Evolutionary conservation across 2,113 vertebrate genomes (phyloP).

Genomic region (Nothobranchius furzeri): DNA sequence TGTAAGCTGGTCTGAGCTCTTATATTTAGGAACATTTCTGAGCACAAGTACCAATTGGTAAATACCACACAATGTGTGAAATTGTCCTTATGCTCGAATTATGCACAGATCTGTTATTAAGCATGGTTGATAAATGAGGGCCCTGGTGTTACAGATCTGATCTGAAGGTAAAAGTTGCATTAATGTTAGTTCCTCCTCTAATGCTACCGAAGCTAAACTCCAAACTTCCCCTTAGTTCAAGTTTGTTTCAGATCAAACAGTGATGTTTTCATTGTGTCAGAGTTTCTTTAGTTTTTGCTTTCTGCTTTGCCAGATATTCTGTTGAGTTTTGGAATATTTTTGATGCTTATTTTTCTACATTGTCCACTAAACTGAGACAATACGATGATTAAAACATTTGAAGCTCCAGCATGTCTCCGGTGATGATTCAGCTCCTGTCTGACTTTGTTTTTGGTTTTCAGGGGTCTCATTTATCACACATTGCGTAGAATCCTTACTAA

Average conservation of each 20-base stretch:
- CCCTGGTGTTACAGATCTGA: background rate
- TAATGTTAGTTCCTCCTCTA: too few relatives aligned
- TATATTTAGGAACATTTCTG: too few relatives aligned
- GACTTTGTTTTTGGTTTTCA: background rate
- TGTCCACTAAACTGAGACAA: constrained; percentile 45
- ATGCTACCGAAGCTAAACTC: background rate
- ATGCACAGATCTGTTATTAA: too few relatives aligned
- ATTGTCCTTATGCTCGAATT: too few relatives aligned
- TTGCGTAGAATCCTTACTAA: too few relatives aligned
- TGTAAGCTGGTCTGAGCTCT: too few relatives aligned
- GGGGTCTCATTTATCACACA: too few relatives aligned
- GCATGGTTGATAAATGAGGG: too few relatives aligned
- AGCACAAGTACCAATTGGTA: too few relatives aligned
- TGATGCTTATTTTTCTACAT: constrained; percentile 72
- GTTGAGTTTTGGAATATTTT: constrained; percentile 58
- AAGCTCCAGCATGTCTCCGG: background rate
- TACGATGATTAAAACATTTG: constrained; percentile 46
- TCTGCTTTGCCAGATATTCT: constrained; percentile 47
- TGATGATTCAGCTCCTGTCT: background rate
- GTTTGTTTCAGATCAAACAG: constrained; percentile 10
- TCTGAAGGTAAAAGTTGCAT: background rate
- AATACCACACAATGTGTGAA: too few relatives aligned
- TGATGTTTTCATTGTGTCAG: constrained; percentile 36
- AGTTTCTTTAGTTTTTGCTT: constrained; percentile 6
- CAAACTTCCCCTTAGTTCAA: background rate